Percentiles rank a stretch among this genome's conserved stretches.
Evolutionary conservation across 2,113 vertebrate genomes (phyloP).

Genomic region (Euleptes europaea): DNA sequence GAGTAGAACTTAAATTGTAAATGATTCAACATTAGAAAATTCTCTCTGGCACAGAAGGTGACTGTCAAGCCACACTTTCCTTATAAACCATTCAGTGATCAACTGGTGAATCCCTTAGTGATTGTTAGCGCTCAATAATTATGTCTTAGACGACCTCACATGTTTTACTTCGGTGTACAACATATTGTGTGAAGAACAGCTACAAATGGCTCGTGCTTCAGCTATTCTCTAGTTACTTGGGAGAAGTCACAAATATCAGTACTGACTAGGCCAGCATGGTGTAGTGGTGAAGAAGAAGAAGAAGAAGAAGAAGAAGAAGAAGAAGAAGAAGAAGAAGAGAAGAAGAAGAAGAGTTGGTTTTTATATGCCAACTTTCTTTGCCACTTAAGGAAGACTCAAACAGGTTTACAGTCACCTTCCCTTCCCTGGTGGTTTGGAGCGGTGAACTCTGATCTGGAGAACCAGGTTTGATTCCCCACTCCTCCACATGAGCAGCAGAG

Average conservation of each 20-base stretch:
- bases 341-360: no score
- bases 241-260: background rate
- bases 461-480: no score
- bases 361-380: no score
- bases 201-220: background rate
- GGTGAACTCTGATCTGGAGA: no score
- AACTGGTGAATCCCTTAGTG: background rate
- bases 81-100: background rate
- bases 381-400: no score
- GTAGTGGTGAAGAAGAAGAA: no score
- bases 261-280: no score
- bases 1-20: constrained; percentile 31
- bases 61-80: background rate
- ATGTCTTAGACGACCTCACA: background rate
- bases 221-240: background rate
- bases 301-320: no score
- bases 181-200: background rate
- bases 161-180: background rate
- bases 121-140: background rate
- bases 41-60: background rate
- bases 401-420: no score
- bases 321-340: no score
- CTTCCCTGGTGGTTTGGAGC: no score
- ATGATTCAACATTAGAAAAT: constrained; percentile 36
- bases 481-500: no score